A percentile compares a stretch with the other conserved stretches of the same genome.
Conservation (phyloP, 2,888 invertebrate genomes). For the Rhorus exstirpatorius region DNA sequence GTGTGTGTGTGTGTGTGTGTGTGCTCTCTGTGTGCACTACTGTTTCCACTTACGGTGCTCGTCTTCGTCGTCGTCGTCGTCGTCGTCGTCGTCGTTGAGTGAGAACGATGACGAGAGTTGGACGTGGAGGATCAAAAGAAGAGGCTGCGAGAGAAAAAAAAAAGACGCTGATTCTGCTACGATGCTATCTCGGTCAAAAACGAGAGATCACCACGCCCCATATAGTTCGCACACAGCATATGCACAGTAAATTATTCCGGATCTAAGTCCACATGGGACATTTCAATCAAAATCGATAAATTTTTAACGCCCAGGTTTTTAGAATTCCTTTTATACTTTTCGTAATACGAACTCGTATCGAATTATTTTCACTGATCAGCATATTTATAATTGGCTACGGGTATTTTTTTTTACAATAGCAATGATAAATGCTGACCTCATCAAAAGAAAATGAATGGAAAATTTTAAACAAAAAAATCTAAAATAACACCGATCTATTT, state of each 20-base stretch:
- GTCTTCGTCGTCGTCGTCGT: slow-evolving; percentile 69
- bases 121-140: slow-evolving; percentile 34
- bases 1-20: background rate
- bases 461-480: too few relatives aligned
- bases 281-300: slow-evolving; percentile 20
- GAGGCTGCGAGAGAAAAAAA: slow-evolving; percentile 33
- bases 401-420: too few relatives aligned
- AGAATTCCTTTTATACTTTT: too few relatives aligned
- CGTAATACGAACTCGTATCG: too few relatives aligned
- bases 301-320: background rate
- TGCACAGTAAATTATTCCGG: background rate
- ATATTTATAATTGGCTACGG: too few relatives aligned
- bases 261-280: background rate
- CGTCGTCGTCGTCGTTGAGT: slow-evolving; percentile 47
- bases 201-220: slow-evolving; percentile 46
- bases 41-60: slow-evolving; percentile 79
- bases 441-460: too few relatives aligned
- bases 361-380: too few relatives aligned
- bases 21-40: slow-evolving; percentile 67
- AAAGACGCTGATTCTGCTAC: slow-evolving; percentile 74
- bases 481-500: too few relatives aligned
- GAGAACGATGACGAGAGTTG: slow-evolving; percentile 40
- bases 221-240: slow-evolving; percentile 32
- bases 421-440: too few relatives aligned
- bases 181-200: slow-evolving; percentile 63